Conservation (phyloP, 2,797 vertebrate species). For the Channallabes apus region DNA sequence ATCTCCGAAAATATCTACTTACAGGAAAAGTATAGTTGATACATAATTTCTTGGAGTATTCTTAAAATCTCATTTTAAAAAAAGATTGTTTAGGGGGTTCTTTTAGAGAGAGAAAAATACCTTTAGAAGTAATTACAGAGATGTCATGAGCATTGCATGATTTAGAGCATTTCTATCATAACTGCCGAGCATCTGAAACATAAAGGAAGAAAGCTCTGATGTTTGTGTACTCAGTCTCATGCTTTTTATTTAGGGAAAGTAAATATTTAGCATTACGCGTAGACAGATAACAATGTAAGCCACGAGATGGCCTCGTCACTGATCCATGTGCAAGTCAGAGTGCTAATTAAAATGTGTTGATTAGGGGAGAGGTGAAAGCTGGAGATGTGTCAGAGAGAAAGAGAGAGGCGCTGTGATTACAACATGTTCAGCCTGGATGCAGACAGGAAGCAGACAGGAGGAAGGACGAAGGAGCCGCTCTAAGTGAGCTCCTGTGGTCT, state of each 20-base stretch:
- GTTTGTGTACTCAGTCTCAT: background rate
- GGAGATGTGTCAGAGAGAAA: constrained; percentile 47
- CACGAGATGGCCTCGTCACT: background rate
- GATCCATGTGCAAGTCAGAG: constrained; percentile 16
- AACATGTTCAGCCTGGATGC: constrained; percentile 32
- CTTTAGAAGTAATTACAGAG: background rate
- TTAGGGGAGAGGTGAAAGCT: constrained; percentile 38
- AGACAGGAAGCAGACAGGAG: constrained; percentile 26
- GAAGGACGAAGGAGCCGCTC: constrained; percentile 5
- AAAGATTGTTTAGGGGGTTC: no score
- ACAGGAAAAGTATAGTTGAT: background rate
- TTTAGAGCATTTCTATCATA: background rate
- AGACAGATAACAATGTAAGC: background rate
- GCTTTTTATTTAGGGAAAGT: constrained; percentile 6
- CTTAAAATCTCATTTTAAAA: no score
- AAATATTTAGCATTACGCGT: constrained; percentile 9
- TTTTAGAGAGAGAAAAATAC: background rate
- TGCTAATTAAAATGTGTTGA: constrained; percentile 69
- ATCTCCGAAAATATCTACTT: background rate
- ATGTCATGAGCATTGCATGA: background rate
- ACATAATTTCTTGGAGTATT: background rate
- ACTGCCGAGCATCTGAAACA: constrained; percentile 10
- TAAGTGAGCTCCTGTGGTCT: background rate
- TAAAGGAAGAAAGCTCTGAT: constrained; percentile 18
- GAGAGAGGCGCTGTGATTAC: constrained; percentile 39